These are phyloP conservation scores for Sandelia bainsii DNA, from an alignment of 2,797 vertebrate species.

Conservation along the genomic window DNA sequence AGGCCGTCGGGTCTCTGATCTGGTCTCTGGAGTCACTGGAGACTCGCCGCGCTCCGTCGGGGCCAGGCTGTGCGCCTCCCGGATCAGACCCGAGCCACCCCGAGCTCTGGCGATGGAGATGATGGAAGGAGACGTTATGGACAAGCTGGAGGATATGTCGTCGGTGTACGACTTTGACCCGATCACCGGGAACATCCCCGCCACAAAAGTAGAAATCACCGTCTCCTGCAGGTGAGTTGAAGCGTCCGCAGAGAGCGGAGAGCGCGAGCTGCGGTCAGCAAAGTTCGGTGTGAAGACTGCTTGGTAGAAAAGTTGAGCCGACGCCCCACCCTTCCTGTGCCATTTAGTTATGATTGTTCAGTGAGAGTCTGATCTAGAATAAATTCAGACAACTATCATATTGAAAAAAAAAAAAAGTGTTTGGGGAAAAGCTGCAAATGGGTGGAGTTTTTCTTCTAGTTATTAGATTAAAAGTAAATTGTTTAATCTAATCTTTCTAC, in stretches of 20 bases:
- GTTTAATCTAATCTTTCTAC: background rate
- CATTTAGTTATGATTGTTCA: background rate
- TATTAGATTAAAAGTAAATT: background rate
- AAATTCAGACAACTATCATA: background rate
- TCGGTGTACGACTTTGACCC: constrained; percentile 92
- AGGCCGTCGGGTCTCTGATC: constrained; percentile 76
- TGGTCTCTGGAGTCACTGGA: constrained; percentile 71
- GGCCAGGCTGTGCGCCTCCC: constrained; percentile 79
- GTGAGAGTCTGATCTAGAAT: background rate
- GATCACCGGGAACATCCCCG: constrained; percentile 91
- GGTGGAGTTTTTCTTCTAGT: background rate
- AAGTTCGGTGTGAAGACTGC: constrained; percentile 53
- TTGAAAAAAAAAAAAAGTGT: background rate
- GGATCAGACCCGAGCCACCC: constrained; percentile 76
- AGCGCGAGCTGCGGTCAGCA: constrained; percentile 11
- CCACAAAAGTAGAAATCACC: constrained; percentile 96
- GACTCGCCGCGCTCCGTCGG: constrained; percentile 74
- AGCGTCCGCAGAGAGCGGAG: background rate
- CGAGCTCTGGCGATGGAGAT: constrained; percentile 73
- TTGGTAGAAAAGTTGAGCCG: constrained; percentile 62
- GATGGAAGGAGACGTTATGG: constrained; percentile 89
- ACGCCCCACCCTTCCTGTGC: constrained; percentile 46
- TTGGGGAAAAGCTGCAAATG: background rate
- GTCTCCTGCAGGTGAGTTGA: constrained; percentile 94
- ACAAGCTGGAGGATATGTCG: constrained; percentile 92